These are phyloP conservation scores for Psittacula derbiana DNA, from an alignment of 2,797 vertebrate species.

Conservation along the genomic window DNA sequence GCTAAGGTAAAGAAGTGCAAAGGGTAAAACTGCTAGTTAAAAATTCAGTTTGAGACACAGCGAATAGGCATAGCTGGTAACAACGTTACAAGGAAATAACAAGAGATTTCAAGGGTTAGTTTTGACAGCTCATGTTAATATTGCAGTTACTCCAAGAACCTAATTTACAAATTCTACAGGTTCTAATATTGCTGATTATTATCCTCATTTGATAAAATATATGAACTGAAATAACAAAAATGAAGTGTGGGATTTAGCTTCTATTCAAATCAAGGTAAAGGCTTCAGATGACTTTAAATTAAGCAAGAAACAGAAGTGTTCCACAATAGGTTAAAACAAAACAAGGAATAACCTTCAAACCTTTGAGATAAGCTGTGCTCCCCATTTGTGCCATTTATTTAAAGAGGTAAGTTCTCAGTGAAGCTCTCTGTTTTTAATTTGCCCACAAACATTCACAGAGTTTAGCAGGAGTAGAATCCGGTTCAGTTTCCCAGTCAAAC, in stretches of 20 bases:
- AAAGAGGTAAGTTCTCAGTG: neutral
- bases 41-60: neutral
- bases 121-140: neutral
- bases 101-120: neutral
- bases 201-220: neutral
- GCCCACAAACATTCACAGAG: neutral
- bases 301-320: neutral
- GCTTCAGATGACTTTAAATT: neutral
- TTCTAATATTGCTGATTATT: neutral
- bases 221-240: neutral
- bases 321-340: neutral
- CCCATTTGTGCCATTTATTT: neutral
- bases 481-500: neutral
- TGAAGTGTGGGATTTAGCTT: neutral
- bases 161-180: neutral
- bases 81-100: neutral
- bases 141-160: neutral
- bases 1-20: neutral
- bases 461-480: neutral
- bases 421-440: neutral
- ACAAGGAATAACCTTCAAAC: neutral
- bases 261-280: neutral
- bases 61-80: neutral
- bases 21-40: neutral
- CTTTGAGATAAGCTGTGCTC: neutral